Percentiles rank a stretch among this genome's conserved stretches.
These are phyloP conservation scores for Montipora foliosa DNA, from an alignment of 64 coral and sea anemone species.

Conservation along the genomic window DNA sequence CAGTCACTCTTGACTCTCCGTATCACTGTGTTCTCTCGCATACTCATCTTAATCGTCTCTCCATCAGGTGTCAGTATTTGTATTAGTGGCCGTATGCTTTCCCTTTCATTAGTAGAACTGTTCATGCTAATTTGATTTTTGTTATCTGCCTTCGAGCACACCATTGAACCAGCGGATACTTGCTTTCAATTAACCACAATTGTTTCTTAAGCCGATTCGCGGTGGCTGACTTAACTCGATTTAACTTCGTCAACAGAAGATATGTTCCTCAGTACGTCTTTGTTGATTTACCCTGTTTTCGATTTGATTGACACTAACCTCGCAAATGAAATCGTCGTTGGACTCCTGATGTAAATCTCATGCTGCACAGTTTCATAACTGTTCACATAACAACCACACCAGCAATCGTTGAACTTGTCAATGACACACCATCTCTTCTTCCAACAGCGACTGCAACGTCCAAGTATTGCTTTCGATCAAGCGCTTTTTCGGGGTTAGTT, in stretches of 20 bases:
- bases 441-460: neutral
- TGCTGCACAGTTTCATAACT: neutral
- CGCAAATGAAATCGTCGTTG: neutral
- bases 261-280: neutral
- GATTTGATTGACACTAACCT: neutral
- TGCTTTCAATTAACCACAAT: neutral
- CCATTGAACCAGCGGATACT: slow-evolving; percentile 7
- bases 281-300: neutral
- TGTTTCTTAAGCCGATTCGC: neutral
- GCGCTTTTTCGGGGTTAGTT: neutral
- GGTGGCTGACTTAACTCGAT: neutral
- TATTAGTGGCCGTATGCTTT: neutral
- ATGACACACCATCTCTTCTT: neutral
- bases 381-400: neutral
- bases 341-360: neutral
- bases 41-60: neutral
- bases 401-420: neutral
- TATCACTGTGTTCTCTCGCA: neutral
- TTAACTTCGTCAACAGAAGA: neutral
- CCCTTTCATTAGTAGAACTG: neutral
- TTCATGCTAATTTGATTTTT: slow-evolving; percentile 13
- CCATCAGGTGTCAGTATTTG: slow-evolving; percentile 41
- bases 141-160: slow-evolving; percentile 29
- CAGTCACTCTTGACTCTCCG: slow-evolving; percentile 31
- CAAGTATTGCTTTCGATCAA: neutral